Evolutionary conservation across 2,113 vertebrate genomes (phyloP), one percentile per base, ranked within the genome.

Genomic region (Eptatretus burgeri): DNA sequence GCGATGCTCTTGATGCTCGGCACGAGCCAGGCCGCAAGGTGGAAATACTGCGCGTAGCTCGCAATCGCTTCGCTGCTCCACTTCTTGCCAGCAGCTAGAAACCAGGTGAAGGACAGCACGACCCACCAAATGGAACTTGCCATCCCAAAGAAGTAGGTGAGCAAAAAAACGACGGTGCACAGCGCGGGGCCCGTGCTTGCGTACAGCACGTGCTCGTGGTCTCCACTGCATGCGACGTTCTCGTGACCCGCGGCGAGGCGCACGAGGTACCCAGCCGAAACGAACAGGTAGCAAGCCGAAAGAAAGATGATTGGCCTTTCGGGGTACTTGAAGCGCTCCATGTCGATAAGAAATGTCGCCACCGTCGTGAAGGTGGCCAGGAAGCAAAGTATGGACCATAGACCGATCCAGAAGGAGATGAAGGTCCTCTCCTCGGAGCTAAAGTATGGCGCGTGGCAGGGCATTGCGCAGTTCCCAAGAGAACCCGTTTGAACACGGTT

Each of bases 191-290:
- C 56, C 56, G 56, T 60, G 56, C n/a, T 60, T 12, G n/a, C 56
- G 56, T 60, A 60, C n/a, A 60, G 56, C 56, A 60, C 56, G 56
- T 60, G 56, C 56, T 60, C 56, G 56, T n/a, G 56, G 9, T 60
- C 81, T 0, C 73, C 65, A 63, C 79, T 13, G 12, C 56, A 60
- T 12, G 56, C 56, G 9, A 60, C 56, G 56, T 19, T 19, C n/a
- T 60, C 56, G 56, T 60, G 56, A 17, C 56, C 56, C 56, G 56
- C 56, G n/a, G 19, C 56, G 56, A 60, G 56, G 19, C 56, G 56
- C 56, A 60, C 56, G 9, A 60, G n/a, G 56, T 60, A 60, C n/a
- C 56, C 56, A 10, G 19, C n/a, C 56, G 56, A 60, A 9, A 60
- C 56, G 56, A 60, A 60, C n/a, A 60, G 56, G 56, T 60, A 60